A percentile compares a stretch with the other conserved stretches of the same genome.
phyloP scores from a whole-genome alignment of 2,888 invertebrate genomes.

The Prenolepis imparis region DNA sequence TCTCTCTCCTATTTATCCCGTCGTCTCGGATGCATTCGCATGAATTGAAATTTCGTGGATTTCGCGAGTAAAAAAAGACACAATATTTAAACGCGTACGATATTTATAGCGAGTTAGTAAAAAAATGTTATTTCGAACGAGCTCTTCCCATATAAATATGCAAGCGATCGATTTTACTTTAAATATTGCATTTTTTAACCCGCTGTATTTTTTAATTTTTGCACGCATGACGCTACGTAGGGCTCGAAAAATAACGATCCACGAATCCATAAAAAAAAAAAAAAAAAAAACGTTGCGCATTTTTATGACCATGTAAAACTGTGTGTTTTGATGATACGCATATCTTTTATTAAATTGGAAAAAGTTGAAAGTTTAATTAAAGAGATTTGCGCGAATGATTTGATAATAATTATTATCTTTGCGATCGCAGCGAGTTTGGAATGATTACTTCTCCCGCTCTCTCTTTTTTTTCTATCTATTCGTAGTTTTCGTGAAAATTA shows the following conservation, averaged over 20 bases:
- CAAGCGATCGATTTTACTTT: constrained; percentile 30
- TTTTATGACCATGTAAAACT: not conserved
- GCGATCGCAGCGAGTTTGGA: not conserved
- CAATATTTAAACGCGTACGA: not conserved
- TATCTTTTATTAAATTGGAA: not conserved
- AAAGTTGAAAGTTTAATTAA: constrained; percentile 2
- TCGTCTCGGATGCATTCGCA: not conserved
- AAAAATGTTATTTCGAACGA: constrained; percentile 22
- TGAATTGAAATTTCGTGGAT: constrained; percentile 28
- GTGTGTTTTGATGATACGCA: not conserved
- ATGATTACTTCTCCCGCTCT: constrained; percentile 8
- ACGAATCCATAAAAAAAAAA: not conserved
- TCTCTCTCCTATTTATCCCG: constrained; percentile 8
- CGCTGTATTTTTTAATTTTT: constrained; percentile 20
- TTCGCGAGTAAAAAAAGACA: not conserved
- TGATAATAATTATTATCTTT: not conserved
- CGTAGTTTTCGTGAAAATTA: constrained; percentile 24
- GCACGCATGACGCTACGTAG: not conserved
- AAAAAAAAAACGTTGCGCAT: not conserved
- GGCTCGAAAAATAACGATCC: not conserved
- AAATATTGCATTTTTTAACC: constrained; percentile 25
- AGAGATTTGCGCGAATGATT: constrained; percentile 23
- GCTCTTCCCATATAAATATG: constrained; percentile 18
- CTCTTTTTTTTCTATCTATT: not conserved
- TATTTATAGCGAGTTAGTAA: constrained; percentile 9